These are phyloP conservation scores for Sapayoa aenigma DNA, from an alignment of 2,113 vertebrate genomes.

Conservation along the genomic window DNA sequence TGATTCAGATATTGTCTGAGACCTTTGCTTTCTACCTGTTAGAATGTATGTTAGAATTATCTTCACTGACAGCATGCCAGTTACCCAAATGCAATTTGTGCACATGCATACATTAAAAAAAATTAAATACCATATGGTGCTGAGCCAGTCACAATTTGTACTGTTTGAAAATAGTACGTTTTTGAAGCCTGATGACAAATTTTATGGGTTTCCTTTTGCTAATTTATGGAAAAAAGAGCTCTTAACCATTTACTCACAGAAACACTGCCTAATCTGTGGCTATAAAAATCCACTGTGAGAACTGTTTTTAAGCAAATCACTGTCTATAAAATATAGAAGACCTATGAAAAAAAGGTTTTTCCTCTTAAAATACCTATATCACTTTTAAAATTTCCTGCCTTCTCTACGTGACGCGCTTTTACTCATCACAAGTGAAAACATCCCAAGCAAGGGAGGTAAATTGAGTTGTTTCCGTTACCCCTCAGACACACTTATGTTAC, in stretches of 20 bases:
- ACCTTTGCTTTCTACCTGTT: slow-evolving; percentile 36
- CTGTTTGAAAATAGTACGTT: slow-evolving; percentile 64
- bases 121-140: slow-evolving; percentile 72
- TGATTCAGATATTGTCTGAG: background rate
- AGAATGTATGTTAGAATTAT: background rate
- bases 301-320: slow-evolving; percentile 34
- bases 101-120: slow-evolving; percentile 62
- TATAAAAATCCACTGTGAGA: slow-evolving; percentile 34
- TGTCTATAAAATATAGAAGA: slow-evolving; percentile 19
- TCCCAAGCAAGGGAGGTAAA: background rate
- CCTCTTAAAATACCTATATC: background rate
- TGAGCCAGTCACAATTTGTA: slow-evolving; percentile 65
- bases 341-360: background rate
- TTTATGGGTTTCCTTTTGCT: slow-evolving; percentile 44
- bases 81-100: slow-evolving; percentile 59
- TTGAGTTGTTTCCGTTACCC: background rate
- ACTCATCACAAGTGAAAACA: background rate
- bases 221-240: slow-evolving; percentile 58
- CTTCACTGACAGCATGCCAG: slow-evolving; percentile 36
- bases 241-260: slow-evolving; percentile 56
- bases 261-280: background rate
- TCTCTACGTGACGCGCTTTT: background rate
- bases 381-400: background rate
- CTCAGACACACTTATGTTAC: background rate
- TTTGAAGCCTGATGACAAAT: slow-evolving; percentile 63